Conservation (phyloP, 1,140 invertebrate species). For the Drosophila kurseongensis region DNA sequence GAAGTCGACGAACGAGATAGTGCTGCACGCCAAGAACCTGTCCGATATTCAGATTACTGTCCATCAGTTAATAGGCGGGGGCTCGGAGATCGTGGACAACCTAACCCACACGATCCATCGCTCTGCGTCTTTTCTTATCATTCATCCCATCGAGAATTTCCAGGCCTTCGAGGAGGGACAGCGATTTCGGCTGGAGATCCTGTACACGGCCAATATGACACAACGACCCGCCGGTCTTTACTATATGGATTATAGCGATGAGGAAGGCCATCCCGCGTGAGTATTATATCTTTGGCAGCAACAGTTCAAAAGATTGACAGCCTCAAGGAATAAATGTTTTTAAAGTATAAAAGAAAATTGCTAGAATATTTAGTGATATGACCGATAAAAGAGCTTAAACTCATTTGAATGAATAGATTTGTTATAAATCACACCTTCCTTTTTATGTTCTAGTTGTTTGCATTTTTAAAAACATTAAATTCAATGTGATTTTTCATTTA, state of each 20-base stretch:
- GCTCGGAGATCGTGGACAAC: slow-evolving; percentile 47
- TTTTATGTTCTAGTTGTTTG: too few relatives aligned
- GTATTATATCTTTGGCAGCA: slow-evolving; percentile 15
- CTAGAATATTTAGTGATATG: too few relatives aligned
- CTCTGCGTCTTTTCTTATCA: slow-evolving; percentile 52
- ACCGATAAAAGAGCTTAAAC: too few relatives aligned
- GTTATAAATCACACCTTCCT: too few relatives aligned
- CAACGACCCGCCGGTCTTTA: slow-evolving; percentile 87
- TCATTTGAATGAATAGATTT: too few relatives aligned
- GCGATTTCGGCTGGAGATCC: slow-evolving; percentile 66
- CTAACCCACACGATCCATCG: slow-evolving; percentile 56
- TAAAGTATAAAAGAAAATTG: too few relatives aligned
- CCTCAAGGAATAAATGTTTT: too few relatives aligned
- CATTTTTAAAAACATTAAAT: too few relatives aligned
- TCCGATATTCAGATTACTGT: slow-evolving; percentile 67
- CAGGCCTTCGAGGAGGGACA: slow-evolving; percentile 74
- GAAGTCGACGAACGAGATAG: slow-evolving; percentile 84
- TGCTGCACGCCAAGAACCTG: slow-evolving; percentile 85
- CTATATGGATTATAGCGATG: slow-evolving; percentile 85
- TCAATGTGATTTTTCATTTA: too few relatives aligned
- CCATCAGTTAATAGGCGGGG: slow-evolving; percentile 36
- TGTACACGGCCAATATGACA: slow-evolving; percentile 69
- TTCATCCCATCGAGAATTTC: slow-evolving; percentile 71
- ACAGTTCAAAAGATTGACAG: not conserved
- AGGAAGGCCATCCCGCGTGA: slow-evolving; percentile 62